phyloP scores from a whole-genome alignment of 2,888 invertebrate genomes.

The Caradrina clavipalpis region DNA sequence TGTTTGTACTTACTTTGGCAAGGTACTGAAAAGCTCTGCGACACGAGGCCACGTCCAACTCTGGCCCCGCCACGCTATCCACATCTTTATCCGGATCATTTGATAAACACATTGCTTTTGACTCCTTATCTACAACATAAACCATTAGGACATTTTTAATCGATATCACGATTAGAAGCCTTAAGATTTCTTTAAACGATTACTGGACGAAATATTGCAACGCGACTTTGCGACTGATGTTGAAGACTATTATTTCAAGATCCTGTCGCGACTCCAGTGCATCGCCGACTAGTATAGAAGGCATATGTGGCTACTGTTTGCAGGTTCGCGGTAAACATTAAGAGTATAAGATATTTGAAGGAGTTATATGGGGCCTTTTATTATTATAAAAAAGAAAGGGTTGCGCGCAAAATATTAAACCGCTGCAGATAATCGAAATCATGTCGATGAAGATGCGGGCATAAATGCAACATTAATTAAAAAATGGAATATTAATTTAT shows the following conservation, averaged over 20 bases:
- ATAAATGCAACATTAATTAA: no score
- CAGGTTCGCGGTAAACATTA: no score
- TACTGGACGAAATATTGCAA: neutral
- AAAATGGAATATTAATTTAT: neutral
- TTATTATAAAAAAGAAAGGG: no score
- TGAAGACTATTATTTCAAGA: no score
- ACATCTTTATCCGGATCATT: conserved; percentile 96
- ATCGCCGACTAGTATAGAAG: no score
- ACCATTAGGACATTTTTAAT: neutral
- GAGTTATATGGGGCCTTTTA: no score
- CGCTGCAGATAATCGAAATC: no score
- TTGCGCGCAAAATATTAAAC: no score
- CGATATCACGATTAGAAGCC: neutral
- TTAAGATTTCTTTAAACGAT: neutral
- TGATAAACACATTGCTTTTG: conserved; percentile 82
- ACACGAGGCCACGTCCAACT: conserved; percentile 94
- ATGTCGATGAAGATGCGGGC: no score
- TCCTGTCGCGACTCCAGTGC: no score
- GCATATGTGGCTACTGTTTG: no score
- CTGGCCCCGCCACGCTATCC: conserved; percentile 92
- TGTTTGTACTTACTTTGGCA: conserved; percentile 79
- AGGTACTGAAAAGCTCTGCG: conserved; percentile 92
- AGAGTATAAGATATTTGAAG: no score
- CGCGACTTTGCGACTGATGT: neutral
- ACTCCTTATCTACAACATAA: conserved; percentile 80